Evolutionary conservation across 1,140 invertebrate genomes (phyloP).

Genomic region (Chrysopa pallens): DNA sequence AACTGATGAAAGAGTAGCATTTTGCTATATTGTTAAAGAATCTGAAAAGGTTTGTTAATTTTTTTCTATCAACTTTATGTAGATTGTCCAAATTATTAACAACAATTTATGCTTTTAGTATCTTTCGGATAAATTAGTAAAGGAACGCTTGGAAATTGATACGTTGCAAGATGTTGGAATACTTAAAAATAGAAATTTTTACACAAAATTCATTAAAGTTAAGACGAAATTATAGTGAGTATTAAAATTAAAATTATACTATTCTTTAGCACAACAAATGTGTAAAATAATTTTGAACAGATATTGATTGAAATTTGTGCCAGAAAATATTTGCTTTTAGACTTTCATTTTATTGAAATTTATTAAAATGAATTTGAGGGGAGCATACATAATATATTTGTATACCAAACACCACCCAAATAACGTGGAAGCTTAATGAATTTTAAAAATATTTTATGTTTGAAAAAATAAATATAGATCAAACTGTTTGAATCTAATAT

Average conservation of each 20-base stretch:
- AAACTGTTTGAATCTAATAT: too few relatives aligned
- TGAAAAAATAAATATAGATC: too few relatives aligned
- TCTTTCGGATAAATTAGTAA: slow-evolving; percentile 68
- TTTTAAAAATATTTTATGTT: too few relatives aligned
- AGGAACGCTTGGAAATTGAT: slow-evolving; percentile 86
- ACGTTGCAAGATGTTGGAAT: slow-evolving; percentile 82
- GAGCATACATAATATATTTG: background rate
- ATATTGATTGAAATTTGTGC: slow-evolving; percentile 2
- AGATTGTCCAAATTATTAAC: background rate
- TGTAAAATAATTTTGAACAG: too few relatives aligned
- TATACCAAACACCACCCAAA: background rate
- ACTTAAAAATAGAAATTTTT: slow-evolving; percentile 80
- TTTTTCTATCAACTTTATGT: background rate
- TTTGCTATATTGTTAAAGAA: slow-evolving; percentile 60
- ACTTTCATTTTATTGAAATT: background rate
- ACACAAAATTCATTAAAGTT: slow-evolving; percentile 93
- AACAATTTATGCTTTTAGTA: slow-evolving; percentile 29
- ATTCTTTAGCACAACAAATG: too few relatives aligned
- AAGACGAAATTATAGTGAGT: slow-evolving; percentile 97
- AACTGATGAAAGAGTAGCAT: slow-evolving; percentile 46
- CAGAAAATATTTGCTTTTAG: background rate
- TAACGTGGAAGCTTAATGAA: too few relatives aligned
- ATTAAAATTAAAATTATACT: slow-evolving; percentile 2
- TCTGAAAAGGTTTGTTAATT: slow-evolving; percentile 38
- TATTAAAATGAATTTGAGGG: background rate